phyloP scores from a whole-genome alignment of 2,888 invertebrate genomes.

The Mesochorus sp. region DNA sequence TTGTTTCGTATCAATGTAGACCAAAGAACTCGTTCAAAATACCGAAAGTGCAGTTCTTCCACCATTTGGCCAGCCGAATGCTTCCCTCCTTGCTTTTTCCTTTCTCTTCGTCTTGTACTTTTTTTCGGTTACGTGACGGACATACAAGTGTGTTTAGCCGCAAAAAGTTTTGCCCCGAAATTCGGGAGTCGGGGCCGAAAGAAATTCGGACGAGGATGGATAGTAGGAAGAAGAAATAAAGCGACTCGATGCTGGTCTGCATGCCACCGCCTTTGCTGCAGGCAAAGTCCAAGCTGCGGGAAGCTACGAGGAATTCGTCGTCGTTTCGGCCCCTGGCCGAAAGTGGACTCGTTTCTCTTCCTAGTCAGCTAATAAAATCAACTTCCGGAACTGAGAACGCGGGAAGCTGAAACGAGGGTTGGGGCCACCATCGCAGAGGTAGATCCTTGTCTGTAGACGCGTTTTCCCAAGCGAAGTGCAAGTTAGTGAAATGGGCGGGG shows the following conservation, averaged over 20 bases:
- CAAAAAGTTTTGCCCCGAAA: conserved; percentile 50
- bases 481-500: conserved; percentile 41
- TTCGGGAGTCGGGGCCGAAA: conserved; percentile 42
- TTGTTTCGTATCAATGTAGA: too few relatives aligned
- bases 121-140: conserved; percentile 77
- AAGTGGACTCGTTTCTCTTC: conserved; percentile 74
- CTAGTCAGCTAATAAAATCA: conserved; percentile 77
- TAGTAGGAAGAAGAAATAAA: conserved; percentile 27
- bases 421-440: too few relatives aligned
- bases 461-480: conserved; percentile 46
- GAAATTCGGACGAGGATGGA: conserved; percentile 11
- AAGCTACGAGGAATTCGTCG: conserved; percentile 36
- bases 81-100: conserved; percentile 52
- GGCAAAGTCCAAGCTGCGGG: conserved; percentile 29
- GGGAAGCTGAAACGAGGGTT: conserved; percentile 37
- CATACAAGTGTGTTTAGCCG: conserved; percentile 69
- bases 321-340: conserved; percentile 53
- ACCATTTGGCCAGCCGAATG: too few relatives aligned
- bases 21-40: too few relatives aligned
- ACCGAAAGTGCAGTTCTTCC: too few relatives aligned
- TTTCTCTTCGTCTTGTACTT: conserved; percentile 29
- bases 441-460: conserved; percentile 33
- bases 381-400: conserved; percentile 57
- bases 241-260: conserved; percentile 51
- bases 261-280: conserved; percentile 37